Evolutionary conservation across 2,113 vertebrate genomes (phyloP), one percentile per base, ranked within the genome.

Genomic region (Seriola quinqueradiata): DNA sequence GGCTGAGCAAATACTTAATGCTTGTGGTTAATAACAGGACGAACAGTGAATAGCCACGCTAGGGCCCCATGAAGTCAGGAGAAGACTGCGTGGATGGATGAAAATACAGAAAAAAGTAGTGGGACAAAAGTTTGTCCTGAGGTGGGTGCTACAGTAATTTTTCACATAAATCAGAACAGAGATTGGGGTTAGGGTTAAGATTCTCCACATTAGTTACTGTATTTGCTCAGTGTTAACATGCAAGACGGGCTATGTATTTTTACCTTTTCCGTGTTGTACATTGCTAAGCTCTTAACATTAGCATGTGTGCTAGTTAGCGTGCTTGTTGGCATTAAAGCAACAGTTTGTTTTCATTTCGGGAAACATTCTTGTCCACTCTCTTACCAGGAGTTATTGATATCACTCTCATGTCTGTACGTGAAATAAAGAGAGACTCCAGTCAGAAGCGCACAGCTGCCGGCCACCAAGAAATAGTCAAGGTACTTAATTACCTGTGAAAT

Each of bases 1-100:
- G 74, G 23, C 10, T 19, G 5, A 58, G 60, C n/a, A 21, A 84
- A 81, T 9, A 86, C 69, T 48, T 44, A 2, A 44, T 67, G n/a
- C 75, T 77, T n/a, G 19, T 44, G 61, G 34, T 66, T 64, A 40
- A 42, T 34, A 44, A 59, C 2, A 52, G 17, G 17, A 63, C 59
- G 19, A 48, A 64, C 44, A 10, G 46, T 32, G 40, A 17, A 1
- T 0, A 42, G 66, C 70, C 40, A 63, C 36, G 38, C 57, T n/a
- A 67, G 54, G 3, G 14, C 74, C 50, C 32, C 8, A 4, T 1
- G 34, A 48, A 19, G 46, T 28, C 40, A 12, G 13, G 44, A 48
- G 55, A 36, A 40, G 34, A 48, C 14, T 36, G 23, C n/a, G 1
- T 72, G 61, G 14, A 55, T 5, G 5, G 36, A 46, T 50, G 19